A percentile compares a stretch with the other conserved stretches of the same genome.
Evolutionary conservation across 23 tunicate genomes (phyloP).

Genomic region (Phallusia fumigata): DNA sequence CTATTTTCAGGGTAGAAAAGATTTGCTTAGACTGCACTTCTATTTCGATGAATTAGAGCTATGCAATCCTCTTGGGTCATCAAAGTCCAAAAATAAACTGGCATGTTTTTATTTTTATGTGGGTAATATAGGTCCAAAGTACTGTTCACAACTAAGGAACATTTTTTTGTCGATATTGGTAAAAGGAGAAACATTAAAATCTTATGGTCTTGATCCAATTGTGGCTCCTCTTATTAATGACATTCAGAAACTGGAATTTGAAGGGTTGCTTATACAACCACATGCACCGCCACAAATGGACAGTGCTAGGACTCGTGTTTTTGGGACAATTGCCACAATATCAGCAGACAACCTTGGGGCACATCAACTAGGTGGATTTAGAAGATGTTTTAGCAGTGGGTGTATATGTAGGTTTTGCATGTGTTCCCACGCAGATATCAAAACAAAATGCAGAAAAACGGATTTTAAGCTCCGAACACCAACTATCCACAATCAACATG

Average conservation of each 20-base stretch:
- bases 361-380: too few relatives aligned
- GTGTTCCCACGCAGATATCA: too few relatives aligned
- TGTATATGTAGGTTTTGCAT: too few relatives aligned
- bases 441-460: too few relatives aligned
- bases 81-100: slow-evolving; percentile 23
- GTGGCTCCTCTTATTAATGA: slow-evolving; percentile 16
- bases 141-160: slow-evolving; percentile 10
- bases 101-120: slow-evolving; percentile 26
- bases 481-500: too few relatives aligned
- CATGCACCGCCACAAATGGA: not conserved
- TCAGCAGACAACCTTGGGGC: too few relatives aligned
- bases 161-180: slow-evolving; percentile 13
- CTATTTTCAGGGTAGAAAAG: slow-evolving; percentile 13
- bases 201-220: slow-evolving; percentile 9
- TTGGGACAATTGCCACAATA: too few relatives aligned
- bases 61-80: slow-evolving; percentile 21
- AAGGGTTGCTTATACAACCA: slow-evolving; percentile 4
- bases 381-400: too few relatives aligned
- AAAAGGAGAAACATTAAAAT: slow-evolving; percentile 11
- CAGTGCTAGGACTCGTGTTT: not conserved
- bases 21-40: slow-evolving; percentile 13
- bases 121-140: slow-evolving; percentile 25
- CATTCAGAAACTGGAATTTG: slow-evolving; percentile 13
- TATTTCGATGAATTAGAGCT: slow-evolving; percentile 22
- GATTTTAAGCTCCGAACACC: too few relatives aligned